Conservation (phyloP, 2,797 vertebrate genomes). For the Schizopygopsis pylzovi region DNA sequence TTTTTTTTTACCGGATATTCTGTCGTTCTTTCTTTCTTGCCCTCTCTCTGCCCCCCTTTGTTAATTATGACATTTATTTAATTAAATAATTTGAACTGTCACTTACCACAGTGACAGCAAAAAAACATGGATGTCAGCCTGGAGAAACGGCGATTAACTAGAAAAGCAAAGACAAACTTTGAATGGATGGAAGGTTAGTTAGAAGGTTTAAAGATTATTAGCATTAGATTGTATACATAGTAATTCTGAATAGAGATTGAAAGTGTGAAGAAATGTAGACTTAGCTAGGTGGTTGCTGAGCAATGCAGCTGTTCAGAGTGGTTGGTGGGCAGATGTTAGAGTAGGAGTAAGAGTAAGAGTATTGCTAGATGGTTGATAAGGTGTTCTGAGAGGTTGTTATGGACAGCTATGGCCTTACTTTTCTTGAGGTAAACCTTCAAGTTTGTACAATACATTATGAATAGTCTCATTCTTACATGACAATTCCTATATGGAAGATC, state of each 20-base stretch:
- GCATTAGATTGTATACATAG: neutral
- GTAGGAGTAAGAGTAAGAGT: neutral
- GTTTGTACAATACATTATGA: neutral
- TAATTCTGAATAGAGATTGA: neutral
- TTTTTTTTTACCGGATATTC: neutral
- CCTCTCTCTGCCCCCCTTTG: neutral
- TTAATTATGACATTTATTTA: constrained; percentile 50
- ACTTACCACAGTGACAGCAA: constrained; percentile 43
- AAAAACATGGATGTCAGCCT: constrained; percentile 50
- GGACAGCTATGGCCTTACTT: neutral
- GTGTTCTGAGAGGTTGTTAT: neutral
- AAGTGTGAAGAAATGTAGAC: neutral
- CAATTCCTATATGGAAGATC: constrained; percentile 31
- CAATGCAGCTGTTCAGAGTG: neutral
- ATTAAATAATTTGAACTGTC: constrained; percentile 55
- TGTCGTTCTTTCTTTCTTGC: neutral
- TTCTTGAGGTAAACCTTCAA: neutral
- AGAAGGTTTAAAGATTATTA: neutral
- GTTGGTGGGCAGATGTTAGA: neutral
- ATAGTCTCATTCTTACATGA: constrained; percentile 48
- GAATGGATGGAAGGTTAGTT: neutral
- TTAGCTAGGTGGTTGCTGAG: neutral
- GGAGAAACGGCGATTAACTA: constrained; percentile 47
- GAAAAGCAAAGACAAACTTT: constrained; percentile 40
- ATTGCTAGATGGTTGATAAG: constrained; percentile 3